Evolutionary conservation across 2,797 vertebrate species (phyloP), one percentile per base, ranked within the genome.

Genomic region (Catamblyrhynchus diadema): DNA sequence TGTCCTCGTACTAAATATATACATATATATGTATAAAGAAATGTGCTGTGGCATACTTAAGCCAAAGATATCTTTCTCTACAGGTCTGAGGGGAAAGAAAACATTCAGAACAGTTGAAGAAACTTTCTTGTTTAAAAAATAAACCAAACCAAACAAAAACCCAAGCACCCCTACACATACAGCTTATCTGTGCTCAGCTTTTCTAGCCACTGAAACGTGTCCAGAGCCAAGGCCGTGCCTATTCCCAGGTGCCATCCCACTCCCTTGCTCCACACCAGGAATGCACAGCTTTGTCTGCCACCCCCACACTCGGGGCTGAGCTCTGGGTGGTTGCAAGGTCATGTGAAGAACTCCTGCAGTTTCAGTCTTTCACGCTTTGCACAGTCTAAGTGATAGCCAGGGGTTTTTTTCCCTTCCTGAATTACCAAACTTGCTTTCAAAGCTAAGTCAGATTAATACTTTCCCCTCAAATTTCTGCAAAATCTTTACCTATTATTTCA

Each of bases 211-310:
- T 50, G 28, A 41, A 75, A 30, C 0, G 0, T 0, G 5, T 18
- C 25, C 60, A 42, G 79, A 94, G 86, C 65, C 85, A 86, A 78
- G 64, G 90, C 94, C 25, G 0, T 88, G 75, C 91, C 91, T 94
- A 86, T 88, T 96, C 95, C 94, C 94, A 33, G 22, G 69, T 50
- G 80, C 35, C 33, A 44, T 28, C 57, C 87, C 81, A 87, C 83
- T 42, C 60, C 81, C 48, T 14, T 17, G n/a, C 54, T 92, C 62
- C 37, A 33, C 9, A 67, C 7, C 59, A 88, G 54, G 66, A 93
- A 79, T 14, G 85, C 4, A 10, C 39, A 51, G 78, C 77, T 81
- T 93, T 61, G 32, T 81, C 12, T 75, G 86, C 77, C 0, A 0
- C 77, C 86, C 70, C 64, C 27, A 0, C 1, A 8, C 51, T 47